phyloP scores from a whole-genome alignment of 2,797 vertebrate genomes.

The Lemur catta region DNA sequence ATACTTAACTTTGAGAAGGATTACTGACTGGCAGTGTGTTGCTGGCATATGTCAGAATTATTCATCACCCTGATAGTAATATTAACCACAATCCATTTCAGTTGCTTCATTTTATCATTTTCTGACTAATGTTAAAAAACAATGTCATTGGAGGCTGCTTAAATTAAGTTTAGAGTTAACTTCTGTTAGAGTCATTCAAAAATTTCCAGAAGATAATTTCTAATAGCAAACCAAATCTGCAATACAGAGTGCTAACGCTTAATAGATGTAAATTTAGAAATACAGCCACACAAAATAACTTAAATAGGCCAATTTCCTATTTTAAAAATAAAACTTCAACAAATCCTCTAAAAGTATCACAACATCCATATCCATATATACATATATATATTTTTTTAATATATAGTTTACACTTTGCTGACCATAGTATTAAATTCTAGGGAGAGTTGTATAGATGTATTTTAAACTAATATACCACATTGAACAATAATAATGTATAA shows the following conservation, averaged over 20 bases:
- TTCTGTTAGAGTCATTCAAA: conserved; percentile 65
- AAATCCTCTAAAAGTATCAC: neutral
- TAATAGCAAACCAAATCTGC: conserved; percentile 1
- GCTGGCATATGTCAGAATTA: conserved; percentile 79
- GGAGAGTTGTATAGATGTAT: neutral
- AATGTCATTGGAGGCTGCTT: conserved; percentile 76
- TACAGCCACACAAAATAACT: neutral
- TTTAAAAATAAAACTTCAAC: conserved; percentile 33
- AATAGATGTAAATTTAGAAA: neutral
- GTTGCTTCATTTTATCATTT: conserved; percentile 83
- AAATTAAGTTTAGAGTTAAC: conserved; percentile 82
- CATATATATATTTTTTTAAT: neutral
- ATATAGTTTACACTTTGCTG: neutral
- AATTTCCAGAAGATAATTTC: conserved; percentile 48
- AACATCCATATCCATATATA: neutral
- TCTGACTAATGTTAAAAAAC: conserved; percentile 83
- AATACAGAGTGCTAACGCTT: neutral
- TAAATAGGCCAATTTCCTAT: neutral
- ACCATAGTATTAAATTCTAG: conserved; percentile 13
- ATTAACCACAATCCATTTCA: conserved; percentile 85
- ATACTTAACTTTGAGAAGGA: conserved; percentile 74
- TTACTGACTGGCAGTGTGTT: conserved; percentile 75
- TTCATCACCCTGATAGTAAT: conserved; percentile 83
- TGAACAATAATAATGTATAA: neutral
- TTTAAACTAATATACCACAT: conserved; percentile 27